Evolutionary conservation across 2,888 invertebrate species (phyloP).

Genomic region (Formica aserva): DNA sequence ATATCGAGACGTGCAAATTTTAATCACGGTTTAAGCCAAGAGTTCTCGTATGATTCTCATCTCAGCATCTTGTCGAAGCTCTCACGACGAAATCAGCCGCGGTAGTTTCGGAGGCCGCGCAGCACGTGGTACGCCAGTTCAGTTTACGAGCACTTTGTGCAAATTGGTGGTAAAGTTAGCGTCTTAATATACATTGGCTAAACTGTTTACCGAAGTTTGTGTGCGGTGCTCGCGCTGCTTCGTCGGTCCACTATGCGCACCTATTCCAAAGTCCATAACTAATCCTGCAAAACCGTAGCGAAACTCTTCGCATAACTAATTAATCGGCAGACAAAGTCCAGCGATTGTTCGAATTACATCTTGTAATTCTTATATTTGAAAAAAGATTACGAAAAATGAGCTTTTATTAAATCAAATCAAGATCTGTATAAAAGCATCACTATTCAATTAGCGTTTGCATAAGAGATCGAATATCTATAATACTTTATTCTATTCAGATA

Average conservation of each 20-base stretch:
- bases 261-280: constrained; percentile 73
- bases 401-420: background rate
- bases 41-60: constrained; percentile 24
- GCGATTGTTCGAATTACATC: background rate
- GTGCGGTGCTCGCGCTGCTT: constrained; percentile 62
- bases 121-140: constrained; percentile 56
- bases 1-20: background rate
- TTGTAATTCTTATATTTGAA: background rate
- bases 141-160: constrained; percentile 75
- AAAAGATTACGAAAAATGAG: background rate
- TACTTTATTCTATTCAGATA: background rate
- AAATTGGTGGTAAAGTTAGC: constrained; percentile 76
- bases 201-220: constrained; percentile 75
- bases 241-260: constrained; percentile 71
- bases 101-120: constrained; percentile 51
- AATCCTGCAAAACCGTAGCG: constrained; percentile 67
- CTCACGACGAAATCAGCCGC: constrained; percentile 42
- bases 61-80: constrained; percentile 31
- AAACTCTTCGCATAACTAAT: constrained; percentile 65
- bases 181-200: constrained; percentile 78
- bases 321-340: constrained; percentile 42
- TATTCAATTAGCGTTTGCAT: background rate
- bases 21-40: background rate
- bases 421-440: background rate
- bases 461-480: background rate